Conservation (phyloP, 2,797 vertebrate genomes). For the Gephyroberyx darwinii region DNA sequence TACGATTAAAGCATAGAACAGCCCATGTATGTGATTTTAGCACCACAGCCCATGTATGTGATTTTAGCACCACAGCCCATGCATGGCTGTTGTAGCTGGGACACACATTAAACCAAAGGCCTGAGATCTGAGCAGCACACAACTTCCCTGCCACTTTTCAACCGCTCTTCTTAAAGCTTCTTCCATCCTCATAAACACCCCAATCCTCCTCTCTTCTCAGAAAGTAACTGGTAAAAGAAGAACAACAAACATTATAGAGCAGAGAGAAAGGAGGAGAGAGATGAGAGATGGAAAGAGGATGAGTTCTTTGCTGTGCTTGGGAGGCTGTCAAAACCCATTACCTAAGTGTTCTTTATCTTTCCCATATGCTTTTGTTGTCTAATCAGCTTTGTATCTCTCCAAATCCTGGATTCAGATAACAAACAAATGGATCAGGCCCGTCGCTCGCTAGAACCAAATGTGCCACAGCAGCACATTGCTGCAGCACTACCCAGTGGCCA, state of each 20-base stretch:
- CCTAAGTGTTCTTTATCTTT: slow-evolving; percentile 84
- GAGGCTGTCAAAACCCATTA: slow-evolving; percentile 84
- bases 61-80: background rate
- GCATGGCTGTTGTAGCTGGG: too few species aligned
- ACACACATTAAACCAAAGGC: too few species aligned
- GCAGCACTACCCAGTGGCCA: slow-evolving; percentile 69
- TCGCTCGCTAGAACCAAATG: slow-evolving; percentile 57
- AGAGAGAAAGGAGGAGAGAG: slow-evolving; percentile 56
- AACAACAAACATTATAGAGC: slow-evolving; percentile 76
- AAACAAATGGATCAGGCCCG: slow-evolving; percentile 81
- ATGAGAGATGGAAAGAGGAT: slow-evolving; percentile 75
- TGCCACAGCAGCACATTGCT: slow-evolving; percentile 22
- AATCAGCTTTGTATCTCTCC: slow-evolving; percentile 86
- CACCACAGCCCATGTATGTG: background rate
- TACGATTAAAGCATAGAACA: background rate
- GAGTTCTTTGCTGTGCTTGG: slow-evolving; percentile 70
- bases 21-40: background rate
- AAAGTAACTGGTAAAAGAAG: slow-evolving; percentile 40
- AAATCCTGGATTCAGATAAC: slow-evolving; percentile 87
- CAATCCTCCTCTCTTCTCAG: slow-evolving; percentile 29
- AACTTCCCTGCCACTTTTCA: slow-evolving; percentile 21
- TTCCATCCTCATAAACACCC: slow-evolving; percentile 47
- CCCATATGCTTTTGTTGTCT: slow-evolving; percentile 86
- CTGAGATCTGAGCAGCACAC: too few species aligned
- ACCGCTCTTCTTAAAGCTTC: slow-evolving; percentile 27